These are phyloP conservation scores for Stratiolaelaps scimitus DNA, from an alignment of 1,140 invertebrate genomes.

Conservation along the genomic window DNA sequence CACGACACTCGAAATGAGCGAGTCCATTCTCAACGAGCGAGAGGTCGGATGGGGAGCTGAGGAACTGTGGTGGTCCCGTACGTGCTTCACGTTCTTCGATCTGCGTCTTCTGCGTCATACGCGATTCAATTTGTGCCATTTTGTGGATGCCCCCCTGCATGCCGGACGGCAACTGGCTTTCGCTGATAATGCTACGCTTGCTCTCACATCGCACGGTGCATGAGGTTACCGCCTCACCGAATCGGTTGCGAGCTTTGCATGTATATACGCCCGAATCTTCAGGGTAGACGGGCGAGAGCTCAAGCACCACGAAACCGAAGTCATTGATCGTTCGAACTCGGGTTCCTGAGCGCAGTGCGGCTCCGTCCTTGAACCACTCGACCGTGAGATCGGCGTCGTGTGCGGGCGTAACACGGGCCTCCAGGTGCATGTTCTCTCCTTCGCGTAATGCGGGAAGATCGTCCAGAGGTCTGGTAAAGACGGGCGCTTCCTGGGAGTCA, in stretches of 20 bases:
- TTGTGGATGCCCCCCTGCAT: conserved; percentile 86
- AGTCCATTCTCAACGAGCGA: conserved; percentile 71
- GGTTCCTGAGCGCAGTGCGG: conserved; percentile 56
- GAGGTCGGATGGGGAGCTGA: conserved; percentile 69
- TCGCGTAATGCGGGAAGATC: conserved; percentile 49
- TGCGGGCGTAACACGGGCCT: conserved; percentile 75
- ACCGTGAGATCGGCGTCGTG: conserved; percentile 86
- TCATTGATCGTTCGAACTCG: conserved; percentile 85
- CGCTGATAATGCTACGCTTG: conserved; percentile 77
- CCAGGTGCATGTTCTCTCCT: conserved; percentile 78
- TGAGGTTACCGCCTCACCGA: conserved; percentile 83
- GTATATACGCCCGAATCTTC: conserved; percentile 87
- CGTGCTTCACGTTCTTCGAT: conserved; percentile 29
- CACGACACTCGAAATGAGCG: conserved; percentile 79
- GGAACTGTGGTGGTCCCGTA: conserved; percentile 80
- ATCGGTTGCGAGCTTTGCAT: conserved; percentile 62
- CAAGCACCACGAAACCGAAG: conserved; percentile 70
- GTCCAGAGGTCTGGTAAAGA: conserved; percentile 77
- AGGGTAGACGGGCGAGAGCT: conserved; percentile 86
- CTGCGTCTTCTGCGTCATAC: conserved; percentile 52
- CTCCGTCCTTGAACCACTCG: conserved; percentile 44
- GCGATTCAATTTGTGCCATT: conserved; percentile 70
- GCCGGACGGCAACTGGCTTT: conserved; percentile 76
- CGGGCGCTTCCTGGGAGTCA: conserved; percentile 52
- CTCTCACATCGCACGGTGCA: conserved; percentile 68